A percentile compares a stretch with the other conserved stretches of the same genome.
Conservation (phyloP, 2,797 vertebrate species). For the Uromys caudimaculatus region DNA sequence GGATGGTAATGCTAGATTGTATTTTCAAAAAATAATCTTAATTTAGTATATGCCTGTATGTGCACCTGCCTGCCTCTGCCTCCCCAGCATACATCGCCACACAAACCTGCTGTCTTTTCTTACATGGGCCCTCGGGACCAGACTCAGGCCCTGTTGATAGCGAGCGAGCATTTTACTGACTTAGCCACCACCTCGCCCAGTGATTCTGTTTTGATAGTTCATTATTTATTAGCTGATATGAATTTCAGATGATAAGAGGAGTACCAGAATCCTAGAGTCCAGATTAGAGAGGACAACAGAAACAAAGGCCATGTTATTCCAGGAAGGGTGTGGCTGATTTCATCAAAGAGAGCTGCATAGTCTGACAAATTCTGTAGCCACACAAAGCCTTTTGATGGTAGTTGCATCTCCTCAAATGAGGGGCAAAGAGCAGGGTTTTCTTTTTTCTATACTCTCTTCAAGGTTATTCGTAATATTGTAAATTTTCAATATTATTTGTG, state of each 20-base stretch:
- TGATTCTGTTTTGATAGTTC: neutral
- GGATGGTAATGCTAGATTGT: neutral
- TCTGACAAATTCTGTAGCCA: neutral
- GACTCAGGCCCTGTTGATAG: no score
- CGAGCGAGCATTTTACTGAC: no score
- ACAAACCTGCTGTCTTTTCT: neutral
- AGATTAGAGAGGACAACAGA: neutral
- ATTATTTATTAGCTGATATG: neutral
- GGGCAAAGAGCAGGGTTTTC: neutral
- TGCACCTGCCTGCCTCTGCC: neutral
- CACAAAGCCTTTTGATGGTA: neutral
- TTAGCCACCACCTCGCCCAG: neutral
- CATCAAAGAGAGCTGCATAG: neutral
- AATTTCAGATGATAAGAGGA: no score
- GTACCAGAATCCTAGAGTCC: no score
- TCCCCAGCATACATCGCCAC: fast-evolving
- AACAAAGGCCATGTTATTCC: neutral
- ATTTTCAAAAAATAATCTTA: neutral
- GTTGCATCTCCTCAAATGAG: neutral
- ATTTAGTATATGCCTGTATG: neutral
- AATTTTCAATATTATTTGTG: neutral
- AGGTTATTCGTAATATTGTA: neutral
- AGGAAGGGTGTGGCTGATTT: neutral
- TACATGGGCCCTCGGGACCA: neutral
- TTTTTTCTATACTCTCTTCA: neutral